Percentiles rank a stretch among this genome's conserved stretches.
phyloP scores from a whole-genome alignment of 1,140 invertebrate genomes.

The Drosophila elegans region DNA sequence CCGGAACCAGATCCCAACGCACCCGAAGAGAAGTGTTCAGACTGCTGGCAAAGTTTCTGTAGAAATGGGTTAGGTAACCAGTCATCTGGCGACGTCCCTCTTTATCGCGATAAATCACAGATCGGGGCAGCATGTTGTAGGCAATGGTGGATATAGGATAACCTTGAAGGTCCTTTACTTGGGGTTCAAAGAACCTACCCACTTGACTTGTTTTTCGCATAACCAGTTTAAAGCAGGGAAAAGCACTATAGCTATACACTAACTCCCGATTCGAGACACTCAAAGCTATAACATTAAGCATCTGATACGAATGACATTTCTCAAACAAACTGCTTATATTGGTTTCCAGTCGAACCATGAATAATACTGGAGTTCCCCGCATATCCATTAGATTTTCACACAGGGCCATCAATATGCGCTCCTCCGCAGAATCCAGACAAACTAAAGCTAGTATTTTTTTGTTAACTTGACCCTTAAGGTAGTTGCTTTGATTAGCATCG shows the following conservation, averaged over 20 bases:
- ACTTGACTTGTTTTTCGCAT: slow-evolving; percentile 7
- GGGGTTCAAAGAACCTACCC: slow-evolving; percentile 25
- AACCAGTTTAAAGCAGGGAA: slow-evolving; percentile 35
- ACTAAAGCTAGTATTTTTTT: slow-evolving; percentile 29
- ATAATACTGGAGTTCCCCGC: slow-evolving; percentile 29
- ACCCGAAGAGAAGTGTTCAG: slow-evolving; percentile 40
- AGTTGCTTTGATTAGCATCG: slow-evolving; percentile 18
- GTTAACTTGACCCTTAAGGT: slow-evolving; percentile 18
- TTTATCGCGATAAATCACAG: slow-evolving; percentile 34
- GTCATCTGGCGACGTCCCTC: slow-evolving; percentile 28
- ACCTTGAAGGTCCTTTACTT: slow-evolving; percentile 36
- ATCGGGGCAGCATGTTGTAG: slow-evolving; percentile 45
- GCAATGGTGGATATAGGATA: slow-evolving; percentile 34
- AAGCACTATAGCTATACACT: slow-evolving; percentile 56
- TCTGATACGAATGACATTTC: slow-evolving; percentile 46
- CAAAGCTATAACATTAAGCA: slow-evolving; percentile 59
- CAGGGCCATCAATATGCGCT: slow-evolving; percentile 3
- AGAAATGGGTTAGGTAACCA: slow-evolving; percentile 44
- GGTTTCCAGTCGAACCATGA: slow-evolving; percentile 1
- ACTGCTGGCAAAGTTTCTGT: slow-evolving; percentile 34
- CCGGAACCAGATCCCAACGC: slow-evolving; percentile 14
- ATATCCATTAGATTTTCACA: slow-evolving; percentile 46
- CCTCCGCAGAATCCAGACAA: slow-evolving; percentile 12
- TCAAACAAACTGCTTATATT: slow-evolving; percentile 27
- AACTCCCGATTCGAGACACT: not conserved